A percentile compares a stretch with the other conserved stretches of the same genome.
These are phyloP conservation scores for Thumatha senex DNA, from an alignment of 2,888 invertebrate genomes.

Conservation along the genomic window DNA sequence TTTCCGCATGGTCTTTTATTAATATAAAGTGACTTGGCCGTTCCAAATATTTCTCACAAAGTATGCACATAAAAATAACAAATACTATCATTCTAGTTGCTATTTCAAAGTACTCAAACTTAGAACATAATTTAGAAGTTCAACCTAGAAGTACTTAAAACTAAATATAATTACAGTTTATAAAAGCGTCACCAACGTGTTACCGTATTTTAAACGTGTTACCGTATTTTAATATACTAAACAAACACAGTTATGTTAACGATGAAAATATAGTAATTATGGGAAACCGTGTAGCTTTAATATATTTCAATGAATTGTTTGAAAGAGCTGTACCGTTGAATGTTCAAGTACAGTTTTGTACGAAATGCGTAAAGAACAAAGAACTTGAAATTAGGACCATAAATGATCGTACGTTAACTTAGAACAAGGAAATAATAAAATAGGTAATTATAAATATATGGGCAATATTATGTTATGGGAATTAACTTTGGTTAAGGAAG, in stretches of 20 bases:
- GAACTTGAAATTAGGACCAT: conserved; percentile 3
- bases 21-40: too few species aligned
- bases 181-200: background rate
- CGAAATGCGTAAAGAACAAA: background rate
- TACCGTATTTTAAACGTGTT: too few species aligned
- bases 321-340: conserved; percentile 12
- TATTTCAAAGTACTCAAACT: background rate
- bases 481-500: background rate
- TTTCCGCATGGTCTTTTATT: too few species aligned
- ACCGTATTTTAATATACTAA: background rate
- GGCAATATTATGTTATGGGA: background rate
- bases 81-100: background rate
- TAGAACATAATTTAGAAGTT: background rate
- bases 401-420: background rate
- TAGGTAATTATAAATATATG: background rate
- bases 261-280: conserved; percentile 18
- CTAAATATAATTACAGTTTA: conserved; percentile 9
- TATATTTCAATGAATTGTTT: conserved; percentile 11
- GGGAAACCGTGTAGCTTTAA: conserved; percentile 7
- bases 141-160: background rate
- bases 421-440: conserved; percentile 8
- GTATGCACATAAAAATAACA: background rate
- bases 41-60: background rate
- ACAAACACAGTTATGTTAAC: background rate
- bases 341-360: conserved; percentile 8